Evolutionary conservation across 1,140 invertebrate species (phyloP).

Genomic region (Aphelenchoides besseyi): DNA sequence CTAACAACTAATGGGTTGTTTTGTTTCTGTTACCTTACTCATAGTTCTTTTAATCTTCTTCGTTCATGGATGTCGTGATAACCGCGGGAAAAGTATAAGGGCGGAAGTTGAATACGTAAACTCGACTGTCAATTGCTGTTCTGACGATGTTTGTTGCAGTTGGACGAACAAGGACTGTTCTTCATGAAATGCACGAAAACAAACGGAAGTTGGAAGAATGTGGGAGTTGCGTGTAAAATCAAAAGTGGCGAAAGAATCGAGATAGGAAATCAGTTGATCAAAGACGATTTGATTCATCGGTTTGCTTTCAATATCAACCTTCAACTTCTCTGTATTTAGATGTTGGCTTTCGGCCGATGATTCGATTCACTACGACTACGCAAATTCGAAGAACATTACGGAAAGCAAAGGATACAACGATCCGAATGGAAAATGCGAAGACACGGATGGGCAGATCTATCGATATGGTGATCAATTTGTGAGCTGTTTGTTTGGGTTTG

Average conservation of each 20-base stretch:
- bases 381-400: neutral
- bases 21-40: no score
- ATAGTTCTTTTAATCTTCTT: neutral
- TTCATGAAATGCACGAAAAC: conserved; percentile 12
- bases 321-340: neutral
- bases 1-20: no score
- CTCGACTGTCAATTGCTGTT: neutral
- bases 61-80: neutral
- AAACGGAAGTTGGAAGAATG: neutral
- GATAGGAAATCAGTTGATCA: neutral
- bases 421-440: neutral
- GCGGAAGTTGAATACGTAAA: conserved; percentile 3
- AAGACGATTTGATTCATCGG: neutral
- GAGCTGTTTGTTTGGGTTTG: neutral
- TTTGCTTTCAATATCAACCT: neutral
- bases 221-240: neutral
- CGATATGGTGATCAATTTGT: neutral
- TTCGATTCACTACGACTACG: conserved; percentile 2
- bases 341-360: neutral
- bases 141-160: neutral
- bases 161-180: neutral
- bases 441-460: neutral
- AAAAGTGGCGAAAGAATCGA: neutral
- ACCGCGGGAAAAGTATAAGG: neutral
- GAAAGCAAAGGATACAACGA: neutral